Base-by-base conservation (phyloP, 2,888 invertebrate species). In the Acanthosepion esculentum region DNA sequence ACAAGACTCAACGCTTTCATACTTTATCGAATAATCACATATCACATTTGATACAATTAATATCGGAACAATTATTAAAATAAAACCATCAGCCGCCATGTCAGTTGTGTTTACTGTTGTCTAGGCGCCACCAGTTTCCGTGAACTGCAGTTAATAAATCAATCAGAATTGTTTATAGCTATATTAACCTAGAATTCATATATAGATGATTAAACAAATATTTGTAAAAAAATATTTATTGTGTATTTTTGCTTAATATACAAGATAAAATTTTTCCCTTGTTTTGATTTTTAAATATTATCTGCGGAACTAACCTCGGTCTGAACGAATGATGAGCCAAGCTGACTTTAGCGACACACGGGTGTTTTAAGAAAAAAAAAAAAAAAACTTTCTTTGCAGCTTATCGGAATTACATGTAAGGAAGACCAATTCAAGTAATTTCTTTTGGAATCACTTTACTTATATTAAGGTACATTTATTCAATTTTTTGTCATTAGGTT, bases 381-480 rank as follows among this genome's bases (percentile, higher is more conserved):
- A 64, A 64, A 64, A n/a, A n/a, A 10, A 10, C n/a, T 78, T 78
- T 78, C 8, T 78, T 78, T 78, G 78, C 78, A 78, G 78, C n/a
- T 78, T 78, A 92, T 50, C n/a, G 15, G 92, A 26, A 92, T n/a
- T 92, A 92, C 92, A 48, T 92, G 92, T 92, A 92, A 92, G 50
- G 53, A 92, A 48, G 48, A 53, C 92, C 50, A 92, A n/a, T 92
- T 92, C 92, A 92, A 92, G 92, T 92, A 92, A 48, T 92, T 92
- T 92, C 92, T 92, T 92, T 92, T 92, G 92, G 53, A 53, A 92
- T 92, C 92, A n/a, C 92, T 50, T 29, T 92, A 92, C 53, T 92
- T 92, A 92, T 92, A 48, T 50, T 92, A 92, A 92, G 92, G 92
- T 92, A 92, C 92, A 92, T 92, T 92, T 92, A 53, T 48, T 92